phyloP scores from a whole-genome alignment of 2,888 invertebrate species.

The Lycaena phlaeas region DNA sequence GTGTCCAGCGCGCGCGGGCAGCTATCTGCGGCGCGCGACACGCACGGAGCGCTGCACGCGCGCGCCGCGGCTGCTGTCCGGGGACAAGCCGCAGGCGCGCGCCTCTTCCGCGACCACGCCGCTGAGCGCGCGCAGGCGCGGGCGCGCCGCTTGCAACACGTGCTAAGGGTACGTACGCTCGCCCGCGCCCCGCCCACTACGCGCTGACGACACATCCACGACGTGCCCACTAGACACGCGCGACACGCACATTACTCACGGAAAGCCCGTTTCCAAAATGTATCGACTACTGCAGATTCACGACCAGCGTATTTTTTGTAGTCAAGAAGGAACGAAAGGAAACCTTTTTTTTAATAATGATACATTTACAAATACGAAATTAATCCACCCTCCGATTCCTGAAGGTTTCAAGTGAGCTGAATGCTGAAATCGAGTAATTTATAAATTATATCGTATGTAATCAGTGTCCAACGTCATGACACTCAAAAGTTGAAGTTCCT shows the following conservation, averaged over 20 bases:
- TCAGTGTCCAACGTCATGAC: too few relatives aligned
- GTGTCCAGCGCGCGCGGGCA: conserved; percentile 26
- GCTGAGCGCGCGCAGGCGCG: conserved; percentile 3
- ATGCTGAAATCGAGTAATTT: too few relatives aligned
- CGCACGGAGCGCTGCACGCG: conserved; percentile 17
- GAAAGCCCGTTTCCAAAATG: too few relatives aligned
- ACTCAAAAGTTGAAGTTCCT: too few relatives aligned
- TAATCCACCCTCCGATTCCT: too few relatives aligned
- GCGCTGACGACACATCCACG: neutral
- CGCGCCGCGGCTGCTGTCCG: neutral
- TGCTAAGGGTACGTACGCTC: neutral
- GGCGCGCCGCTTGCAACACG: neutral
- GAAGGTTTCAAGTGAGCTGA: too few relatives aligned
- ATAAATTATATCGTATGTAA: too few relatives aligned
- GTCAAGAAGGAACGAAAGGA: too few relatives aligned
- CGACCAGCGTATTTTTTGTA: too few relatives aligned
- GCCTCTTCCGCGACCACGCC: conserved; percentile 4
- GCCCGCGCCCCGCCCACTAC: neutral
- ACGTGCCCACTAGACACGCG: neutral
- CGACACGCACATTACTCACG: neutral
- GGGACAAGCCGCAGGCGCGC: conserved; percentile 9
- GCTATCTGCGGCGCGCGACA: conserved; percentile 12
- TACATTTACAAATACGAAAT: too few relatives aligned
- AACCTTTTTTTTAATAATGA: too few relatives aligned
- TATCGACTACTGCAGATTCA: too few relatives aligned